Conservation (phyloP, 1,140 invertebrate genomes). For the Antheraea pernyi region DNA sequence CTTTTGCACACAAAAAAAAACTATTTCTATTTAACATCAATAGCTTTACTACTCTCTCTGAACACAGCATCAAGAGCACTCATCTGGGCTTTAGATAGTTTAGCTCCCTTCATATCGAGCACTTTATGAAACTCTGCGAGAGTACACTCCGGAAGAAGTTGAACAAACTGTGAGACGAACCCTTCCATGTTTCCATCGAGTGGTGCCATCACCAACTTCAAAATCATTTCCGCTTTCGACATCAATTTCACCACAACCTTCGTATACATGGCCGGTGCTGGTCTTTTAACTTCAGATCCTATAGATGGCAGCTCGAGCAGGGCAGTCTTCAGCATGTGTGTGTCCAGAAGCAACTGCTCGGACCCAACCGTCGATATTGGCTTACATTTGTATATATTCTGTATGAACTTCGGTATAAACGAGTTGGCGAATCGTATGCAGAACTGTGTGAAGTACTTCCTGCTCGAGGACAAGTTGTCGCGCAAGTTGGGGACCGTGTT, state of each 20-base stretch:
- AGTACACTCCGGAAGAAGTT: constrained; percentile 94
- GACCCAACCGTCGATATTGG: constrained; percentile 95
- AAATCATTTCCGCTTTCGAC: constrained; percentile 98
- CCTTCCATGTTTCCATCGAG: constrained; percentile 86
- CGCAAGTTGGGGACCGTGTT: constrained; percentile 93
- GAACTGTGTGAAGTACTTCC: constrained; percentile 99
- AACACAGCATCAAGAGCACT: constrained; percentile 49
- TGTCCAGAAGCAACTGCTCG: constrained; percentile 98
- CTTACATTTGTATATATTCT: constrained; percentile 96
- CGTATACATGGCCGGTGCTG: constrained; percentile 91
- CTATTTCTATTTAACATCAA: constrained; percentile 9
- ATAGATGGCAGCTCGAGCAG: constrained; percentile 97
- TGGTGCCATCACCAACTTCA: constrained; percentile 98
- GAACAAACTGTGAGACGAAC: constrained; percentile 95
- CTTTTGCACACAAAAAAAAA: no score
- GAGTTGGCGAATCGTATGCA: constrained; percentile 97
- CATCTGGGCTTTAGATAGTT: constrained; percentile 61
- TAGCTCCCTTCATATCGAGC: constrained; percentile 95
- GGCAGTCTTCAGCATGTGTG: constrained; percentile 98
- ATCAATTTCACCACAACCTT: constrained; percentile 97
- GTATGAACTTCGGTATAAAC: constrained; percentile 97
- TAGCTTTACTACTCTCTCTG: constrained; percentile 43
- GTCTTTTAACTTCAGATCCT: constrained; percentile 91
- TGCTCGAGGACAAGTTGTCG: constrained; percentile 94
- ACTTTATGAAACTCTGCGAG: constrained; percentile 96